Percentiles rank a stretch among this genome's conserved stretches.
Conservation (phyloP, 2,113 vertebrate genomes). For the Heterocephalus glaber region DNA sequence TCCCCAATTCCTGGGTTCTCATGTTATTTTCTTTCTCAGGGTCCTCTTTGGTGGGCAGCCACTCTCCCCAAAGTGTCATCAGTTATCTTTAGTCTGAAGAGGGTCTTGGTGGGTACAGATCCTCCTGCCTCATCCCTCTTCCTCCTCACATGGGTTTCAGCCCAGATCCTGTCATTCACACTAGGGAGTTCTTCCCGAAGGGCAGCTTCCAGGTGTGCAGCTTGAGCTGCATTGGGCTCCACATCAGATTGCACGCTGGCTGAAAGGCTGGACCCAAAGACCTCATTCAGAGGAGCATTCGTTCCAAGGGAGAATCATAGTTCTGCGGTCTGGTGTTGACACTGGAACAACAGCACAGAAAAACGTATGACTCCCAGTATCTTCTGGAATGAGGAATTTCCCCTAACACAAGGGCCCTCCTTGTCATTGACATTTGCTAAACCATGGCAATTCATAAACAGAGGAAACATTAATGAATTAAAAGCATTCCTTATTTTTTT, state of each 20-base stretch:
- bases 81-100: constrained; percentile 19
- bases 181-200: background rate
- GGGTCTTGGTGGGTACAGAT: background rate
- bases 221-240: background rate
- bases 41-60: constrained; percentile 72
- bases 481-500: constrained; percentile 85
- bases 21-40: constrained; percentile 82
- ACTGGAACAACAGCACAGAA: constrained; percentile 39
- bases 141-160: background rate
- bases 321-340: constrained; percentile 43
- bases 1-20: constrained; percentile 50
- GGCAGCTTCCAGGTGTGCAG: background rate
- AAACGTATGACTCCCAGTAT: background rate
- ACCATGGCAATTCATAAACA: constrained; percentile 72
- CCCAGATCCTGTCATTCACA: background rate
- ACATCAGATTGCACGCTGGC: background rate
- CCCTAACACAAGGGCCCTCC: constrained; percentile 36
- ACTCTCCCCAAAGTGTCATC: constrained; percentile 34
- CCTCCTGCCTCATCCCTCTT: constrained; percentile 2
- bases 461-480: constrained; percentile 70
- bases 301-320: background rate
- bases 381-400: constrained; percentile 36
- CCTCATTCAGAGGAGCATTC: background rate
- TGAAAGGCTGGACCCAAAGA: background rate
- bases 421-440: constrained; percentile 65